Conservation (phyloP, 2,113 vertebrate species). For the Zapus hudsonius region DNA sequence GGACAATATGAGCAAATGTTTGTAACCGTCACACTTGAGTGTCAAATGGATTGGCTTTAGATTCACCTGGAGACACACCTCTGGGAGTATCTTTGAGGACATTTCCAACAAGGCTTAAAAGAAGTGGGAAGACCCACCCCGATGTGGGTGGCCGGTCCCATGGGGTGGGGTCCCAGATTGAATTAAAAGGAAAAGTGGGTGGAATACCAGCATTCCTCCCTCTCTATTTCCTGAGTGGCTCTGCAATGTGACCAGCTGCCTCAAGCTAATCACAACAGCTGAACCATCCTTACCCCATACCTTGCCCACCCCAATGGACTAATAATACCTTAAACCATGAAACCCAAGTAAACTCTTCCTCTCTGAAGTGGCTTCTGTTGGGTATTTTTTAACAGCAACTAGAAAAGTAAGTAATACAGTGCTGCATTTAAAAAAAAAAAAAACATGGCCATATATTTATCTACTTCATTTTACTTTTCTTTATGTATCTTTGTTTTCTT, state of each 20-base stretch:
- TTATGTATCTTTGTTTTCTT: too few relatives aligned
- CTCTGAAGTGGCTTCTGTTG: too few relatives aligned
- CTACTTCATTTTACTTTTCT: background rate
- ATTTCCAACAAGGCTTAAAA: too few relatives aligned
- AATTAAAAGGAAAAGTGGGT: too few relatives aligned
- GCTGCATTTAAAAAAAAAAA: too few relatives aligned
- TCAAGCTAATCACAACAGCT: too few relatives aligned
- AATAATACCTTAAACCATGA: background rate
- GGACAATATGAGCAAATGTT: background rate
- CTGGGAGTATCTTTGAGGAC: too few relatives aligned
- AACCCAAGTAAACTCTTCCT: background rate
- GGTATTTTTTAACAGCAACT: background rate
- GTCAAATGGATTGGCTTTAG: background rate
- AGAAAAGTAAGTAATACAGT: background rate
- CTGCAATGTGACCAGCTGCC: background rate
- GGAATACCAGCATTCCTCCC: background rate
- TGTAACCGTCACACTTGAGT: background rate
- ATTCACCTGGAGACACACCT: background rate
- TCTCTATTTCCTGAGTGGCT: background rate
- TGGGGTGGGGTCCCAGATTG: too few relatives aligned
- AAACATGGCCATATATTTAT: background rate
- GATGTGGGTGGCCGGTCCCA: too few relatives aligned
- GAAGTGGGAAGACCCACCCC: too few relatives aligned
- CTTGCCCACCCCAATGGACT: too few relatives aligned
- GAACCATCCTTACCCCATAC: too few relatives aligned